Percentiles rank a stretch among this genome's conserved stretches.
These are phyloP conservation scores for Prionace glauca DNA, from an alignment of 2,797 vertebrate genomes.

Conservation along the genomic window DNA sequence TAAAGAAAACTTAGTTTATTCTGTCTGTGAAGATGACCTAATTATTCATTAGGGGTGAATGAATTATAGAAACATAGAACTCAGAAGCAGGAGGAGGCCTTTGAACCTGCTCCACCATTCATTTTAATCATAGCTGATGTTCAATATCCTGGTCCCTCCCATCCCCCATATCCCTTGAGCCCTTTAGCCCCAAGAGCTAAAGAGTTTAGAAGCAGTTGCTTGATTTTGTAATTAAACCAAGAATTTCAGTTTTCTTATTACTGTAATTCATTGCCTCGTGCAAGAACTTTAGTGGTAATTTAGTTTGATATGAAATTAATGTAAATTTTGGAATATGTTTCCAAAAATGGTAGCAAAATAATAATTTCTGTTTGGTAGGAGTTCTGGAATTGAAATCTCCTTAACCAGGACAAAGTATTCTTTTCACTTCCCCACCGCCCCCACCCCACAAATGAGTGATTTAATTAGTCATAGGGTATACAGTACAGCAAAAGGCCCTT, in stretches of 20 bases:
- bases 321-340: neutral
- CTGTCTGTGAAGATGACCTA: neutral
- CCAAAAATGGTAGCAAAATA: neutral
- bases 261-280: neutral
- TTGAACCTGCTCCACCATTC: too few relatives aligned
- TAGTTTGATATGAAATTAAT: neutral
- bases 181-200: too few relatives aligned
- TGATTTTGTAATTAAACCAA: neutral
- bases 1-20: neutral
- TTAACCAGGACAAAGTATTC: neutral
- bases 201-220: neutral
- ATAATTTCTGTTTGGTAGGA: neutral
- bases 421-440: neutral
- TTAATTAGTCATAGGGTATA: neutral
- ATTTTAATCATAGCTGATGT: too few relatives aligned
- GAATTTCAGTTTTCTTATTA: neutral
- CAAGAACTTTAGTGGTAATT: neutral
- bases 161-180: too few relatives aligned
- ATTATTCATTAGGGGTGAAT: neutral
- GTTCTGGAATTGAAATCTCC: neutral
- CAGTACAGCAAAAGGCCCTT: too few relatives aligned
- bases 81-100: too few relatives aligned
- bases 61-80: neutral
- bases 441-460: neutral
- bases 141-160: too few relatives aligned